phyloP scores from a whole-genome alignment of 2,797 vertebrate genomes.

The Sarcophilus harrisii region DNA sequence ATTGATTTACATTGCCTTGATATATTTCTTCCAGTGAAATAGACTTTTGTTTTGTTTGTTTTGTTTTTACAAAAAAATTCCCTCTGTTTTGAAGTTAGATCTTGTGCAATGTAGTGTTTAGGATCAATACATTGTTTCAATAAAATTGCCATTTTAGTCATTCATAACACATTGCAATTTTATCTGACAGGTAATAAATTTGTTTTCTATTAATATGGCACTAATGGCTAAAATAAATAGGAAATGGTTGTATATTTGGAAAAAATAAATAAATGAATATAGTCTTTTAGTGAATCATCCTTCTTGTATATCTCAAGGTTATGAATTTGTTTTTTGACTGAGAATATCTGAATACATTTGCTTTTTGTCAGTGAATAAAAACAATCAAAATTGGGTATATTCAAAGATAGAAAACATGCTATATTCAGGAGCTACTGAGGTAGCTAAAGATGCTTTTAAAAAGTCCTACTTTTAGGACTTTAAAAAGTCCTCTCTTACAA shows the following conservation, averaged over 20 bases:
- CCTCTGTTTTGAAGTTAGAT: not conserved
- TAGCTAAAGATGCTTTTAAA: not conserved
- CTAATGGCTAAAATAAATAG: conserved; percentile 7
- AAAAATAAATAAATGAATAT: not conserved
- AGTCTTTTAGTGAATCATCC: not conserved
- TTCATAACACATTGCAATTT: not conserved
- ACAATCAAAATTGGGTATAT: not conserved
- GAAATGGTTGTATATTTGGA: not conserved
- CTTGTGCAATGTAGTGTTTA: not conserved
- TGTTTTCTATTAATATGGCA: not conserved
- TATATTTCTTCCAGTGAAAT: conserved; percentile 9
- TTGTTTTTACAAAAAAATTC: not conserved
- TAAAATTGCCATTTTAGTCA: not conserved
- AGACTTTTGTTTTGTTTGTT: not conserved
- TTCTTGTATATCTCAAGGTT: not conserved
- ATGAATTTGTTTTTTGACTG: not conserved
- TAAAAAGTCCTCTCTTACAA: not conserved
- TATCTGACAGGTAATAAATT: not conserved
- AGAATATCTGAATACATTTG: not conserved
- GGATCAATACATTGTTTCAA: not conserved
- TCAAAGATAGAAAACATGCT: conserved; percentile 20
- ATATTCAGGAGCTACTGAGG: conserved; percentile 20
- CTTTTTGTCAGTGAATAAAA: not conserved
- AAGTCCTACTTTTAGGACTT: not conserved
- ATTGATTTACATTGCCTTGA: not conserved